Conservation (phyloP, 2,113 vertebrate species). For the Patagioenas fasciata region DNA sequence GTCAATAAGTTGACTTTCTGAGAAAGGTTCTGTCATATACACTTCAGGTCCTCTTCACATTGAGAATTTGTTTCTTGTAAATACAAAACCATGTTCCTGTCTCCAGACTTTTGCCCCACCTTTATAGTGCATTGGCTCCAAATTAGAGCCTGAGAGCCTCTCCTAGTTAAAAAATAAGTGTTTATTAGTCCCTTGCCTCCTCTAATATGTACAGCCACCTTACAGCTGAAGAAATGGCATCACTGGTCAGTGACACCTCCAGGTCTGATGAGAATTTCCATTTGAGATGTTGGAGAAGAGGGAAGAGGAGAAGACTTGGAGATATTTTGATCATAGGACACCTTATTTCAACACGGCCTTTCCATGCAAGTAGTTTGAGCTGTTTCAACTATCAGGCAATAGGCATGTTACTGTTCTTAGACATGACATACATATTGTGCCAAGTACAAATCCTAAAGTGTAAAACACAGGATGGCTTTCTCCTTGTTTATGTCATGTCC, state of each 20-base stretch:
- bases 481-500: neutral
- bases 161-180: neutral
- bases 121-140: neutral
- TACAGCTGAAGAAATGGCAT: neutral
- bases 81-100: neutral
- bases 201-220: neutral
- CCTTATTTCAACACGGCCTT: neutral
- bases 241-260: neutral
- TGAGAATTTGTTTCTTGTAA: neutral
- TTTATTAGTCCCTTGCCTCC: neutral
- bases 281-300: neutral
- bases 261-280: neutral
- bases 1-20: neutral
- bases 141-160: neutral
- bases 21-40: neutral
- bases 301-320: neutral
- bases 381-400: neutral
- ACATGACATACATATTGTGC: neutral
- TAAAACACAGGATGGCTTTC: neutral
- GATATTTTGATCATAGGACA: neutral
- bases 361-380: neutral
- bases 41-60: neutral
- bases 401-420: neutral
- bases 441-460: neutral
- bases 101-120: neutral